Conservation (phyloP, 2,797 vertebrate genomes). For the Eidolon dupreanum region DNA sequence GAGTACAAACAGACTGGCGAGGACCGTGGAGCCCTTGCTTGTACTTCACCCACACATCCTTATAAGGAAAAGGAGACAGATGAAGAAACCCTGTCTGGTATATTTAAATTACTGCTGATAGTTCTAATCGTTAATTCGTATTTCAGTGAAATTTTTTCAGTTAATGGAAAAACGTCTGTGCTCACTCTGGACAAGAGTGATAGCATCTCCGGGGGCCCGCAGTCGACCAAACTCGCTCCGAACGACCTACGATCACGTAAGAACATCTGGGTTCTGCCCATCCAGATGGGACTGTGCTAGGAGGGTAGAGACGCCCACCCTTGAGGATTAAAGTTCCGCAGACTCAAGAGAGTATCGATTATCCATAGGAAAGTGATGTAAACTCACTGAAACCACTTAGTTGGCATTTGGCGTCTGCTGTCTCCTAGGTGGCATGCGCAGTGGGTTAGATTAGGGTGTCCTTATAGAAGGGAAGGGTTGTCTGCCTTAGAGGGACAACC, state of each 20-base stretch:
- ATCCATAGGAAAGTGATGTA: not conserved
- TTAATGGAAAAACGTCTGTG: not conserved
- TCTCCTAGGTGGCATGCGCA: not conserved
- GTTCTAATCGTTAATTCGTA: not conserved
- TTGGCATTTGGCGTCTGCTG: not conserved
- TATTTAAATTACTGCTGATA: not conserved
- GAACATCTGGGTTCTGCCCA: not conserved
- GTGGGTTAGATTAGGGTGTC: too few relatives aligned
- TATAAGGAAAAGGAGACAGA: not conserved
- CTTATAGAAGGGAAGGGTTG: not conserved
- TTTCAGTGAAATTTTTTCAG: not conserved
- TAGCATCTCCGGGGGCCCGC: not conserved
- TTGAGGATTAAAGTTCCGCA: not conserved
- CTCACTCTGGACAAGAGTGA: not conserved
- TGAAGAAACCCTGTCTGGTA: not conserved
- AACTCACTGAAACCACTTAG: not conserved
- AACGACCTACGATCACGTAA: not conserved
- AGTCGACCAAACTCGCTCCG: not conserved
- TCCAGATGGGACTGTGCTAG: too few relatives aligned
- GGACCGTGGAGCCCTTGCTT: not conserved
- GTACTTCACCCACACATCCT: not conserved
- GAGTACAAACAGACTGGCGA: not conserved
- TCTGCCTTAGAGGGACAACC: not conserved
- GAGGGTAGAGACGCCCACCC: not conserved
- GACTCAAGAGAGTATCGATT: not conserved